phyloP scores from a whole-genome alignment of 2,888 invertebrate species.

The Tenthredo livida region DNA sequence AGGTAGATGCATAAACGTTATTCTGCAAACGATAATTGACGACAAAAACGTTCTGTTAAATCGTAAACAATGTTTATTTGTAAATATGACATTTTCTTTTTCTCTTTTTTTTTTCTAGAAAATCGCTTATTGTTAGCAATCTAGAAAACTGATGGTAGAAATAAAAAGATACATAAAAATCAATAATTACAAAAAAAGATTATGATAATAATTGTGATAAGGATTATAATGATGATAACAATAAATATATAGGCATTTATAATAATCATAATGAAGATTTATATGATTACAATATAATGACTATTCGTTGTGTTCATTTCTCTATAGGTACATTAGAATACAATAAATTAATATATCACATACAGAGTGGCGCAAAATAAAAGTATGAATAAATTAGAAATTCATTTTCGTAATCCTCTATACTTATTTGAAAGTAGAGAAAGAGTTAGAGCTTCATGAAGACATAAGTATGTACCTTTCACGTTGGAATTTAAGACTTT shows the following conservation, averaged over 20 bases:
- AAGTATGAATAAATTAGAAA: not conserved
- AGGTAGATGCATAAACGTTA: constrained; percentile 96
- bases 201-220: not conserved
- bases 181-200: not conserved
- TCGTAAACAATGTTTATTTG: not conserved
- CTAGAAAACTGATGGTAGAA: not conserved
- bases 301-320: not conserved
- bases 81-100: not conserved
- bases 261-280: not conserved
- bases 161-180: not conserved
- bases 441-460: no score
- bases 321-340: not conserved
- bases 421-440: no score
- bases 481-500: constrained; percentile 97
- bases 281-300: not conserved
- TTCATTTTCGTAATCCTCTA: no score
- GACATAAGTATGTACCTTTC: constrained; percentile 85
- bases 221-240: not conserved
- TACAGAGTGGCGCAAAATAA: not conserved
- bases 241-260: not conserved
- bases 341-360: not conserved
- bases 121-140: not conserved
- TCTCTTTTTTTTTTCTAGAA: not conserved
- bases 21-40: constrained; percentile 81
- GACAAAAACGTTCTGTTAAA: not conserved